Percentiles rank a stretch among this genome's conserved stretches.
Evolutionary conservation across 2,888 invertebrate genomes (phyloP).

Genomic region (Caenorhabditis virilis): DNA sequence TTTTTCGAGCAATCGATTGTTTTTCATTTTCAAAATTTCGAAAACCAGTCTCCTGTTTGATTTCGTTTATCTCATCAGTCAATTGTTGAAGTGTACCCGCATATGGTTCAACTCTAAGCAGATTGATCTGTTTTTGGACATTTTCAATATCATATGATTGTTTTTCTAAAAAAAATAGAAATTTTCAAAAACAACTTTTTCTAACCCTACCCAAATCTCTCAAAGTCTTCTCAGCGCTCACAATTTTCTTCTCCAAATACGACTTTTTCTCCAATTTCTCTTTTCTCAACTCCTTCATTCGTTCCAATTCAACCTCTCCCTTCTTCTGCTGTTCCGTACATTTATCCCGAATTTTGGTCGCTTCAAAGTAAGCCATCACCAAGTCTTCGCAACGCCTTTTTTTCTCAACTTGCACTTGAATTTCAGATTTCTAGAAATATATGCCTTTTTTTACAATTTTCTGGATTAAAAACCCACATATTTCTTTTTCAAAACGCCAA

Average conservation of each 20-base stretch:
- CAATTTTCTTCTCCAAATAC: slow-evolving; percentile 17
- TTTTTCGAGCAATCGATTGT: slow-evolving; percentile 7
- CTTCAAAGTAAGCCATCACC: not conserved
- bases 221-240: slow-evolving; percentile 10
- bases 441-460: slow-evolving; percentile 2
- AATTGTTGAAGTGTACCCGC: slow-evolving; percentile 34
- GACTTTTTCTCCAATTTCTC: slow-evolving; percentile 5
- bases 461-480: slow-evolving; percentile 23
- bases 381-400: not conserved
- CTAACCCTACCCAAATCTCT: slow-evolving; percentile 12
- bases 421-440: slow-evolving; percentile 1
- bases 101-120: slow-evolving; percentile 35
- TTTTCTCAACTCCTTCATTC: slow-evolving; percentile 9
- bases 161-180: slow-evolving; percentile 14
- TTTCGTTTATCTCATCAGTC: slow-evolving; percentile 19
- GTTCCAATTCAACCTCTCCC: slow-evolving; percentile 5
- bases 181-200: slow-evolving; percentile 1
- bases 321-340: slow-evolving; percentile 4
- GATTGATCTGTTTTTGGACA: slow-evolving; percentile 33
- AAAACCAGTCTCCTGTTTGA: slow-evolving; percentile 1
- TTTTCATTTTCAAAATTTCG: slow-evolving; percentile 13
- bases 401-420: not conserved
- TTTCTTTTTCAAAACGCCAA: slow-evolving; percentile 70
- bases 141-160: slow-evolving; percentile 34
- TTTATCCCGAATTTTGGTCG: slow-evolving; percentile 7